A percentile compares a stretch with the other conserved stretches of the same genome.
Evolutionary conservation across 2,888 invertebrate species (phyloP).

Genomic region (Ochropleura plecta): DNA sequence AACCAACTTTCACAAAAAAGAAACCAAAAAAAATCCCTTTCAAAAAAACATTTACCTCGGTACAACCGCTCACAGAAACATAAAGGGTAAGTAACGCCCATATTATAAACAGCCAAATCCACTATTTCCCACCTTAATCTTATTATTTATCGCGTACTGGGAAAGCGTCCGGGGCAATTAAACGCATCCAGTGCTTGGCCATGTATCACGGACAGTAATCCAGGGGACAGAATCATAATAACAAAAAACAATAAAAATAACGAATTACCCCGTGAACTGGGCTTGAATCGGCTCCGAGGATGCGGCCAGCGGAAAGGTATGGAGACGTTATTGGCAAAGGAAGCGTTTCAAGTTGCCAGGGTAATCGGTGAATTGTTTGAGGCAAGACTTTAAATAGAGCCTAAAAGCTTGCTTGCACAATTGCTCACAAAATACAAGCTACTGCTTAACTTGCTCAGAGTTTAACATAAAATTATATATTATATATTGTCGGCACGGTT

Average conservation of each 20-base stretch:
- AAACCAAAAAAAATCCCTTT: background rate
- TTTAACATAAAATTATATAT: too few relatives aligned
- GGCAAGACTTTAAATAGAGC: background rate
- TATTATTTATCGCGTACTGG: slow-evolving; percentile 85
- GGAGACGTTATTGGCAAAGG: slow-evolving; percentile 66
- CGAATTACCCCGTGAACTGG: slow-evolving; percentile 88
- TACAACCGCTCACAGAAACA: slow-evolving; percentile 46
- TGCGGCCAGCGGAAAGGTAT: slow-evolving; percentile 62
- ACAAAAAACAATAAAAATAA: slow-evolving; percentile 91
- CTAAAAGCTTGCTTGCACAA: background rate
- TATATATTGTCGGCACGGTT: too few relatives aligned
- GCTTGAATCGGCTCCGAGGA: slow-evolving; percentile 82
- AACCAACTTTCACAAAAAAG: background rate
- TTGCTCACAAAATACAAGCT: background rate
- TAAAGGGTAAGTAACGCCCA: slow-evolving; percentile 64
- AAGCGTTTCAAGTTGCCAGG: slow-evolving; percentile 5
- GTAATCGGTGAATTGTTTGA: background rate
- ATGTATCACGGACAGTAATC: slow-evolving; percentile 88
- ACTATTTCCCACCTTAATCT: slow-evolving; percentile 86
- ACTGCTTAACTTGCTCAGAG: background rate
- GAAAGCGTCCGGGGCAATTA: slow-evolving; percentile 88
- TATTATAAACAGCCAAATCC: slow-evolving; percentile 75
- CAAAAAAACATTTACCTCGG: slow-evolving; percentile 46
- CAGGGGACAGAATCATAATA: slow-evolving; percentile 89
- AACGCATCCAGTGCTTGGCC: slow-evolving; percentile 87